Base-by-base conservation (phyloP, 2,113 vertebrate species). In the Campylorhamphus procurvoides region DNA sequence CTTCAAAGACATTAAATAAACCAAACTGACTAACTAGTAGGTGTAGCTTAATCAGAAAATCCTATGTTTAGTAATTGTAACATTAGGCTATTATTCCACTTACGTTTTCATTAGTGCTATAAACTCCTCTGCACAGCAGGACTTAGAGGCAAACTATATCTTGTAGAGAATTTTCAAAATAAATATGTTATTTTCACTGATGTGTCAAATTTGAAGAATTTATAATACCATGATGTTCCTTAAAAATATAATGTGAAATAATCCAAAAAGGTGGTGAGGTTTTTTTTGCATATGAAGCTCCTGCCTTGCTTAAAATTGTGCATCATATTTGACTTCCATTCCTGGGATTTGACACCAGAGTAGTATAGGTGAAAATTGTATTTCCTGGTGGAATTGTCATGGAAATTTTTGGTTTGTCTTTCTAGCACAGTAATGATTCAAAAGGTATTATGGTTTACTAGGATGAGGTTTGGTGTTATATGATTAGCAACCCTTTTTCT, bases 11-110 rank as follows among this genome's bases (percentile, higher is more conserved):
- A 67, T 91, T 87, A 79, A 92, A 94, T 87, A 85, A 89, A 60
- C 37, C 35, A 84, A 69, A 76, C 40, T 87, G 80, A 93, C 39
- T 89, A 75, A 71, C 39, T n/a, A 47, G 76, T 81, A 93, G 91
- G 87, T 75, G 88, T 93, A 96, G 28, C 82, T 96, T 92, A 96
- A 89, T 98, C 96, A 97, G 66, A 77, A 78, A 86, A 93, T 89
- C 58, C 84, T 90, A 83, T 2, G 0, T 59, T 16, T 10, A 76
- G 69, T 77, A 94, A 69, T 92, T 92, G 76, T 89, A 94, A 62
- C 29, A 89, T 49, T n/a, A 91, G 56, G 69, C 71, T 89, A 73
- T 94, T 95, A 90, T 92, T 93, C 44, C 31, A 60, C 33, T 85
- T 75, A 42, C 64, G 25, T 94, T 95, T 97, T 94, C 53, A 94